A percentile compares a stretch with the other conserved stretches of the same genome.
Evolutionary conservation across 2,797 vertebrate genomes (phyloP).

Genomic region (Esox lucius): DNA sequence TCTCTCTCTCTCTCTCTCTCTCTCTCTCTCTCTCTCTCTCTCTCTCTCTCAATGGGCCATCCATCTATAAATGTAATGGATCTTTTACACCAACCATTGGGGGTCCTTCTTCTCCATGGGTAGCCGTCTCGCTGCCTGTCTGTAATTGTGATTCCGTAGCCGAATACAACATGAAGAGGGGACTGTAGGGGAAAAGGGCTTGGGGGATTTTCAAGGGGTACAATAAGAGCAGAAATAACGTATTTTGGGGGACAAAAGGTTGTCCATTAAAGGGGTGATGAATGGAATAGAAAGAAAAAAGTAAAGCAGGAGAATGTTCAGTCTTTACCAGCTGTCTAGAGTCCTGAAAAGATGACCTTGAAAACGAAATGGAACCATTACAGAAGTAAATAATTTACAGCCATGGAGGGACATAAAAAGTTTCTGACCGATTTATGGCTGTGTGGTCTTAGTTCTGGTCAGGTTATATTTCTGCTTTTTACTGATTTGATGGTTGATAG

Average conservation of each 20-base stretch:
- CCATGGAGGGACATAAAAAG: conserved; percentile 26
- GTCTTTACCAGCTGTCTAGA: conserved; percentile 10
- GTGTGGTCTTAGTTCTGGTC: background rate
- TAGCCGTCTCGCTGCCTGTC: background rate
- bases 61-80: background rate
- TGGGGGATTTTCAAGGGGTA: conserved; percentile 20
- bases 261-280: background rate
- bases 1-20: too few relatives aligned
- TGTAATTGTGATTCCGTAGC: background rate
- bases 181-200: conserved; percentile 12
- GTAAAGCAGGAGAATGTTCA: conserved; percentile 5
- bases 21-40: too few relatives aligned
- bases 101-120: background rate
- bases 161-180: background rate
- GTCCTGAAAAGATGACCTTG: conserved; percentile 34
- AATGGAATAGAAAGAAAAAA: too few relatives aligned
- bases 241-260: background rate
- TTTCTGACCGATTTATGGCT: background rate
- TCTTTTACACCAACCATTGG: background rate
- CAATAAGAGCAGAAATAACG: conserved; percentile 3
- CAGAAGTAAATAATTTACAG: conserved; percentile 41
- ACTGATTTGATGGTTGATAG: background rate
- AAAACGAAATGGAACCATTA: background rate
- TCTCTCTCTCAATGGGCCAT: too few relatives aligned
- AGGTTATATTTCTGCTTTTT: background rate